Evolutionary conservation across 2,797 vertebrate species (phyloP).

Genomic region (Microchirus variegatus): DNA sequence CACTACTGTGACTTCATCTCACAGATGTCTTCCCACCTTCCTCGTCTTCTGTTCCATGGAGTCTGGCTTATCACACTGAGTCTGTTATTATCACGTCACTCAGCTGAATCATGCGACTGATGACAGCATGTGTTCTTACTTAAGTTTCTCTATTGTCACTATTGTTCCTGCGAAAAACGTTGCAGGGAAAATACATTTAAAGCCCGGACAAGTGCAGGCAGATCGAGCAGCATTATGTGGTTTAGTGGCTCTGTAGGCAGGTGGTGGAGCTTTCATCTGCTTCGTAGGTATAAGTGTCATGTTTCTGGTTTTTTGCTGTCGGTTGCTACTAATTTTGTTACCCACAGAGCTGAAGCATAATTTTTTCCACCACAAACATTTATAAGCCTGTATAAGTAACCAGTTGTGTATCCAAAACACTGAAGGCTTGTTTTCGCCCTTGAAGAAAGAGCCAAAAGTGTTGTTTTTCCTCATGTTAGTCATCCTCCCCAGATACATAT

Average conservation of each 20-base stretch:
- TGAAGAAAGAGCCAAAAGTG: neutral
- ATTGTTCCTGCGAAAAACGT: constrained; percentile 12
- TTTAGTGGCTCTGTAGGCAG: constrained; percentile 20
- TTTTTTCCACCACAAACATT: neutral
- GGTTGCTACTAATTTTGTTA: constrained; percentile 1
- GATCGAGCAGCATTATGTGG: neutral
- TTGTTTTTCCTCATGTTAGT: neutral
- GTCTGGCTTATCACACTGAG: constrained; percentile 46
- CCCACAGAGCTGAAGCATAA: neutral
- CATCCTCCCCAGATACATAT: neutral
- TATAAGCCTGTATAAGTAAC: constrained; percentile 11
- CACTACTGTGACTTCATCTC: constrained; percentile 70
- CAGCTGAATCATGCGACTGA: constrained; percentile 31
- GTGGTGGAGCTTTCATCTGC: constrained; percentile 27
- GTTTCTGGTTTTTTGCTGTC: constrained; percentile 6
- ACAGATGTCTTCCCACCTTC: constrained; percentile 44
- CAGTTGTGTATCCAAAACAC: constrained; percentile 25
- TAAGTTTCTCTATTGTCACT: constrained; percentile 25
- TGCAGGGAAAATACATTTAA: constrained; percentile 16
- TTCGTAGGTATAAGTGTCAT: constrained; percentile 9
- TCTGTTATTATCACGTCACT: constrained; percentile 63
- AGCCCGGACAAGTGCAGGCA: constrained; percentile 42
- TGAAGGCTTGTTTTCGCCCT: neutral
- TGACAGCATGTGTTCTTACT: constrained; percentile 49
- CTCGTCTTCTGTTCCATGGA: constrained; percentile 26